Conservation (phyloP, 2,797 vertebrate species). For the Vultur gryphus region DNA sequence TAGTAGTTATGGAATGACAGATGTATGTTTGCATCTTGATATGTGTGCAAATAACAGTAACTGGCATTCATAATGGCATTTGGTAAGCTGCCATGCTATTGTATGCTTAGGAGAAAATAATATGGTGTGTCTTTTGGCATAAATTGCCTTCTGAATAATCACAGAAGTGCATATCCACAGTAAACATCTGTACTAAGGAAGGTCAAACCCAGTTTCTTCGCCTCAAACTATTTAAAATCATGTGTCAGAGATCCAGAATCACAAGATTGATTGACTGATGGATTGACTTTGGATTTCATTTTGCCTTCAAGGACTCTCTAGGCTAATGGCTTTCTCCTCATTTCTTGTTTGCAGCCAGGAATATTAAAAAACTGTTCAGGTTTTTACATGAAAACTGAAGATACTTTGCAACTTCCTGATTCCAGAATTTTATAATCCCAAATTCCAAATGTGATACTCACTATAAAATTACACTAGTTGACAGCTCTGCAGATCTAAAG, state of each 20-base stretch:
- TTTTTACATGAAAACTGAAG: background rate
- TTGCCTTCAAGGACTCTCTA: background rate
- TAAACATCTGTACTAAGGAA: background rate
- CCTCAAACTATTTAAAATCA: background rate
- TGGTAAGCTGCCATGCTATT: background rate
- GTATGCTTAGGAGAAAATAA: background rate
- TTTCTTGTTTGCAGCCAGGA: background rate
- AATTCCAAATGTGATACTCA: background rate
- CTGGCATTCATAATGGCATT: background rate
- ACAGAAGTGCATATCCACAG: background rate
- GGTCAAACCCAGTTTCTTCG: background rate
- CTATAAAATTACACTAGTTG: background rate
- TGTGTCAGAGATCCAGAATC: background rate
- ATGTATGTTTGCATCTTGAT: background rate
- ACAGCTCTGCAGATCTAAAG: background rate
- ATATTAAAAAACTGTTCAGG: background rate
- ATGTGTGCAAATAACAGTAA: background rate
- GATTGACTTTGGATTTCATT: background rate
- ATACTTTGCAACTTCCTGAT: background rate
- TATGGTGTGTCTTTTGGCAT: background rate
- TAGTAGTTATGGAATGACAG: background rate
- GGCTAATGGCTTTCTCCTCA: background rate
- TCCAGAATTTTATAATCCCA: background rate
- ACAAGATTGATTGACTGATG: background rate
- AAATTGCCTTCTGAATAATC: background rate